phyloP scores from a whole-genome alignment of 2,797 vertebrate species.

The Semaprochilodus insignis region DNA sequence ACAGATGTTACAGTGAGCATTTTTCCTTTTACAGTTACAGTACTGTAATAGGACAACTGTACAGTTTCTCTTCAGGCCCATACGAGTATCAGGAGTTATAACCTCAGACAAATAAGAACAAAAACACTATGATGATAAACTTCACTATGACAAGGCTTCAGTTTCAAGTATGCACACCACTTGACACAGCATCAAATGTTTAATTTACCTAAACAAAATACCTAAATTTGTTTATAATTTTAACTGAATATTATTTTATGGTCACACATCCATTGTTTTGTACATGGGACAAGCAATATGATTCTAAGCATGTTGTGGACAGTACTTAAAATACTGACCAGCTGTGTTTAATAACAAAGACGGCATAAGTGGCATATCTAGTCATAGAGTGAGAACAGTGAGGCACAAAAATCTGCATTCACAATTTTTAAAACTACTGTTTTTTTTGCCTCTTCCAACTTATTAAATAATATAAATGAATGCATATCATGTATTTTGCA shows the following conservation, averaged over 20 bases:
- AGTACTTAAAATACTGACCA: not conserved
- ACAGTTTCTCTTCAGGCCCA: not conserved
- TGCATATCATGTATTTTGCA: not conserved
- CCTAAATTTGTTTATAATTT: not conserved
- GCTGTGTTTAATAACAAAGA: not conserved
- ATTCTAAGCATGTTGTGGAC: too few species aligned
- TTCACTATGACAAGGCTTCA: not conserved
- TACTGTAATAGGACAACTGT: too few species aligned
- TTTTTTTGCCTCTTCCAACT: not conserved
- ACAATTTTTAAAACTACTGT: too few species aligned
- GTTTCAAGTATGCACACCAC: not conserved
- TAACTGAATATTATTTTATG: not conserved
- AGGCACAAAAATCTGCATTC: too few species aligned
- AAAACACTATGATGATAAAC: too few species aligned
- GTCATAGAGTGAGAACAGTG: too few species aligned
- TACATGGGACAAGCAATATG: not conserved
- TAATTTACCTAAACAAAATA: not conserved
- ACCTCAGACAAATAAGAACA: not conserved
- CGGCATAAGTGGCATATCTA: not conserved
- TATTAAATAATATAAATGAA: not conserved
- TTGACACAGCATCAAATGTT: not conserved
- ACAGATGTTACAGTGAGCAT: not conserved
- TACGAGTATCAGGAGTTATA: not conserved
- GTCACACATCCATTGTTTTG: not conserved
- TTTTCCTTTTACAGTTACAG: too few species aligned